phyloP scores from a whole-genome alignment of 1,140 invertebrate species.

The Drosophila leontia region DNA sequence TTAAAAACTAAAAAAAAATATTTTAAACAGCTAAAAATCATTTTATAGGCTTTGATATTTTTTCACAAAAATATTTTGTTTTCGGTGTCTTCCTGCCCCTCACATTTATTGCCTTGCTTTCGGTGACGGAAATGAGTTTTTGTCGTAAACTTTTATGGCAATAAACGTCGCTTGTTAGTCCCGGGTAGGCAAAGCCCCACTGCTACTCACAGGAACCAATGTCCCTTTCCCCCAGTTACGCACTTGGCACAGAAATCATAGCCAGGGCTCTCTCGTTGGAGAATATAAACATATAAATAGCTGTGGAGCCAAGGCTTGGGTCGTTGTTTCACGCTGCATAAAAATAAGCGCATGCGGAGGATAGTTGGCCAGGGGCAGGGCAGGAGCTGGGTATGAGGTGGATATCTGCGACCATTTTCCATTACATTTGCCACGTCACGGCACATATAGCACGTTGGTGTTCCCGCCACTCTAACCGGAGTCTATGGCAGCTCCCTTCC shows the following conservation, averaged over 20 bases:
- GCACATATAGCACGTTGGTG: slow-evolving; percentile 72
- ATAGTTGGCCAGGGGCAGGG: slow-evolving; percentile 27
- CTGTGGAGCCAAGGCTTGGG: slow-evolving; percentile 54
- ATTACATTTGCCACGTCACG: slow-evolving; percentile 79
- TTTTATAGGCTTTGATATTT: background rate
- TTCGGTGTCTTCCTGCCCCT: background rate
- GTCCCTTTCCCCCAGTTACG: slow-evolving; percentile 34
- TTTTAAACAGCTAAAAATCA: background rate
- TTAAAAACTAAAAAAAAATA: background rate
- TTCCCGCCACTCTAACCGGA: slow-evolving; percentile 47
- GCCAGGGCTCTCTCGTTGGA: slow-evolving; percentile 30
- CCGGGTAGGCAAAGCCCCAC: slow-evolving; percentile 1
- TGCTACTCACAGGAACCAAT: background rate
- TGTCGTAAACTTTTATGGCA: slow-evolving; percentile 83
- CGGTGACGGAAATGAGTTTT: slow-evolving; percentile 81
- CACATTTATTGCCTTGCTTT: slow-evolving; percentile 73
- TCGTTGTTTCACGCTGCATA: slow-evolving; percentile 71
- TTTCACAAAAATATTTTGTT: background rate
- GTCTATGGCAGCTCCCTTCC: slow-evolving; percentile 68
- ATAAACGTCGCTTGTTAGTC: slow-evolving; percentile 80
- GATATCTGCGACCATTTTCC: slow-evolving; percentile 66
- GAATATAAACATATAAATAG: slow-evolving; percentile 77
- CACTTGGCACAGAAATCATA: slow-evolving; percentile 73
- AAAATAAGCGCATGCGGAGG: slow-evolving; percentile 58
- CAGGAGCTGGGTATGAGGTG: slow-evolving; percentile 13